Conservation (phyloP, 2,888 invertebrate species). For the Alcis repandata region DNA sequence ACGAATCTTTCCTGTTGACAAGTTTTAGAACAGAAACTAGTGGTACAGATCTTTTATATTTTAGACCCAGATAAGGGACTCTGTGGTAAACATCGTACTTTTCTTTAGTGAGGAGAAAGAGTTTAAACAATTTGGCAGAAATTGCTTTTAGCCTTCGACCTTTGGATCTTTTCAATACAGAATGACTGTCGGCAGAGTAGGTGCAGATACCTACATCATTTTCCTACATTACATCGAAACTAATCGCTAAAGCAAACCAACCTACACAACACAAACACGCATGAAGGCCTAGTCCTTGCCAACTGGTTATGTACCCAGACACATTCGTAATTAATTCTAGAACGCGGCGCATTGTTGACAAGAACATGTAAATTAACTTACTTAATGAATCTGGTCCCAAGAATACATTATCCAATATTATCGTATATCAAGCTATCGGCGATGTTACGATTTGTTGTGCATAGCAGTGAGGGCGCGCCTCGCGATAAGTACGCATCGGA, state of each 20-base stretch:
- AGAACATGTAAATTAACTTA: constrained; percentile 42
- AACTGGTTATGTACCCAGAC: constrained; percentile 21
- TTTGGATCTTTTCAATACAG: background rate
- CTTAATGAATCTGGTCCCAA: constrained; percentile 45
- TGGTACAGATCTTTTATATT: too few species aligned
- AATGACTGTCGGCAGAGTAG: background rate
- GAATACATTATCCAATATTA: constrained; percentile 50
- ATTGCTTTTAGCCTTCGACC: background rate
- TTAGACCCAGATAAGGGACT: too few species aligned
- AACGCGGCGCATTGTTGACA: constrained; percentile 36
- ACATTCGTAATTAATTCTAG: constrained; percentile 35
- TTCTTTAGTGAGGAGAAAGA: too few species aligned
- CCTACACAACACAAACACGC: constrained; percentile 35
- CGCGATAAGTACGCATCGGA: constrained; percentile 59
- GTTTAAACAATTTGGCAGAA: too few species aligned
- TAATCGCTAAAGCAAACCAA: constrained; percentile 25
- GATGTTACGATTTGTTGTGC: constrained; percentile 43
- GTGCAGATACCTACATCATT: background rate
- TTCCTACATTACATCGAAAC: constrained; percentile 4
- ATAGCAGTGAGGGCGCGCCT: constrained; percentile 57
- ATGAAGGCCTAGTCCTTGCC: constrained; percentile 36
- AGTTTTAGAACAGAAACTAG: background rate
- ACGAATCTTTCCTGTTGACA: background rate
- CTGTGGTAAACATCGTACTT: too few species aligned
- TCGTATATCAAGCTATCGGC: constrained; percentile 53